Conservation (phyloP, 2,797 vertebrate genomes). For the Leuciscus waleckii region DNA sequence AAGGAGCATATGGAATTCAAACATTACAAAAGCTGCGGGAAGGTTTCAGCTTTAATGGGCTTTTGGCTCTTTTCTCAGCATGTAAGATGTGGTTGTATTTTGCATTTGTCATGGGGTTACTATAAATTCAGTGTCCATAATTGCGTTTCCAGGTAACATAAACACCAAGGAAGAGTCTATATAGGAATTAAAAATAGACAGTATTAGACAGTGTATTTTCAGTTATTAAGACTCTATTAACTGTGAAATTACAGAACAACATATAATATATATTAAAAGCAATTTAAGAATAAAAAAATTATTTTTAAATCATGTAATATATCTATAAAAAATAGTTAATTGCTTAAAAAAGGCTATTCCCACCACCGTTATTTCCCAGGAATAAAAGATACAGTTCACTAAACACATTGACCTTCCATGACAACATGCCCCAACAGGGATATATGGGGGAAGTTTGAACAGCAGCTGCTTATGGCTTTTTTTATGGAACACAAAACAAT, state of each 20-base stretch:
- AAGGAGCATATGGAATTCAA: constrained; percentile 43
- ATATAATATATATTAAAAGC: not conserved
- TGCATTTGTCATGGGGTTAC: constrained; percentile 31
- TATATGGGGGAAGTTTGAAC: not conserved
- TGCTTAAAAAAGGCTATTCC: not conserved
- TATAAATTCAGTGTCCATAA: not conserved
- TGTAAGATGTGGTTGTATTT: constrained; percentile 39
- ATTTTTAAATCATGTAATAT: not conserved
- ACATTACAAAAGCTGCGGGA: constrained; percentile 24
- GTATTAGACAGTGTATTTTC: not conserved
- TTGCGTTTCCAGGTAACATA: constrained; percentile 30
- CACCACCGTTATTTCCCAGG: not conserved
- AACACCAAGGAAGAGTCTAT: not conserved
- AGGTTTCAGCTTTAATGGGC: constrained; percentile 22
- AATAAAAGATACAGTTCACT: not conserved
- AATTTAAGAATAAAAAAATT: not conserved
- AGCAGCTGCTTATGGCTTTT: not conserved
- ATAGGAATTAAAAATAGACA: not conserved
- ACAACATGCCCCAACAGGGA: not conserved
- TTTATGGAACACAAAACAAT: not conserved
- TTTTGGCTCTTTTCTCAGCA: constrained; percentile 30
- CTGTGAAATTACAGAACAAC: not conserved
- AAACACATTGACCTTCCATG: not conserved
- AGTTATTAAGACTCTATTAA: not conserved
- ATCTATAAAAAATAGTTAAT: not conserved